Base-by-base conservation (phyloP, 2,797 vertebrate species). In the Sylvilagus floridanus region DNA sequence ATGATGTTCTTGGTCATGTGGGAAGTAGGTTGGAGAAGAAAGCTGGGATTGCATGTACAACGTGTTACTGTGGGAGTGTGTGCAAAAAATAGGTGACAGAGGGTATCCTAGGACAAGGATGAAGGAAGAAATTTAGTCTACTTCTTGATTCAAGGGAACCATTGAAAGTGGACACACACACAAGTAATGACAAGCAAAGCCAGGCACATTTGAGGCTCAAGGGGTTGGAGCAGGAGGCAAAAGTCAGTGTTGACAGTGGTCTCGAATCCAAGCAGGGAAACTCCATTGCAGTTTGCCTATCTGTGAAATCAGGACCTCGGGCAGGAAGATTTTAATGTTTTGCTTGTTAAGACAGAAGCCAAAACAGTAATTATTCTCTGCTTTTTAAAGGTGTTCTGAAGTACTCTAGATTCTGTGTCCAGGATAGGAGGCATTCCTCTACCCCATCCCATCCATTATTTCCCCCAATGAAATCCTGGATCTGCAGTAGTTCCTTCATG, bases 301-400 rank as follows among this genome's bases (percentile, higher is more conserved):
- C 97, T 96, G 96, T 97, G 96, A 96, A 97, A 96, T 97, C 96
- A 96, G 92, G 85, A 92, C 96, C 96, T 96, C 85, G 90, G 95
- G 95, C 96, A 94, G 96, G 75, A 93, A 94, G 88, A 93, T 93
- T 96, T 96, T 90, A 76, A 69, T 93, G 93, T 92, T 96, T 95
- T 91, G 76, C 92, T 95, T 94, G 87, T 95, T 93, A 92, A 96
- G 68, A 85, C 73, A 87, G 95, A 95, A 94, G 84, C 91, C 90
- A 92, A 92, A 97, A 92, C 79, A 92, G 88, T 97, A 96, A 97
- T 97, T 96, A 96, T 94, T 96, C 60, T 86, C 47, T 32, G 19
- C 30, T 84, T 84, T 52, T 84, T 71, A 73, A 62, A 86, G 54
- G 72, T 94, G 17, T 73, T 95, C 24, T 71, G 47, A 90, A 50